These are phyloP conservation scores for Phoebastria nigripes DNA, from an alignment of 2,797 vertebrate genomes.

Conservation along the genomic window DNA sequence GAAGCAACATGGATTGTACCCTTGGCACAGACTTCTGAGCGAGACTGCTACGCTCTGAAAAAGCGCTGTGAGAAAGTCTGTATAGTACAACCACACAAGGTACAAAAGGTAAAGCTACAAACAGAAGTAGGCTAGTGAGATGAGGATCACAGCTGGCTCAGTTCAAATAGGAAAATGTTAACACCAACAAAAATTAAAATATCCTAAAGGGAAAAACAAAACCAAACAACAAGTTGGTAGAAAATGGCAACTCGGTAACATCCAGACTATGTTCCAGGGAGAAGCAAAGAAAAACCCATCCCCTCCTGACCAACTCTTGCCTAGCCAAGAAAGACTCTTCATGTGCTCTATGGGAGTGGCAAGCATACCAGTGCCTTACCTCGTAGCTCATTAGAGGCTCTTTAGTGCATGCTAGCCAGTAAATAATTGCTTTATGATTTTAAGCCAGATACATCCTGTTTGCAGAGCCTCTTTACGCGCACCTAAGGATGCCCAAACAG, in stretches of 20 bases:
- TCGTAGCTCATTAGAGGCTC: not conserved
- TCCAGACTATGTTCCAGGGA: not conserved
- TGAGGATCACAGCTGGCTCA: not conserved
- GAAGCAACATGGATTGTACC: not conserved
- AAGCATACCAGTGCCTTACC: not conserved
- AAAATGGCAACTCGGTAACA: not conserved
- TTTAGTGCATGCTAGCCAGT: not conserved
- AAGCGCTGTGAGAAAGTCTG: not conserved
- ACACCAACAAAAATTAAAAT: not conserved
- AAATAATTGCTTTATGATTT: not conserved
- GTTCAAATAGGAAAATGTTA: not conserved
- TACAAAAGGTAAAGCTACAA: not conserved
- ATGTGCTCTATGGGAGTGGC: not conserved
- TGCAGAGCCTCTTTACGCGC: not conserved
- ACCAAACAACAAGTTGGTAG: not conserved
- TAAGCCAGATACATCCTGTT: not conserved
- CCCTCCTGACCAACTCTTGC: not conserved
- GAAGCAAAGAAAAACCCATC: not conserved
- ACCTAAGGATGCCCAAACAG: not conserved
- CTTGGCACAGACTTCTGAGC: not conserved
- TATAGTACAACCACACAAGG: not conserved
- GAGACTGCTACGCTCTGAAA: not conserved
- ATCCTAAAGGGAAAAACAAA: not conserved
- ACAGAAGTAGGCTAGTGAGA: not conserved
- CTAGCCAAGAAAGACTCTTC: not conserved